phyloP scores from a whole-genome alignment of 2,797 vertebrate species.

The Myotis pilosus region DNA sequence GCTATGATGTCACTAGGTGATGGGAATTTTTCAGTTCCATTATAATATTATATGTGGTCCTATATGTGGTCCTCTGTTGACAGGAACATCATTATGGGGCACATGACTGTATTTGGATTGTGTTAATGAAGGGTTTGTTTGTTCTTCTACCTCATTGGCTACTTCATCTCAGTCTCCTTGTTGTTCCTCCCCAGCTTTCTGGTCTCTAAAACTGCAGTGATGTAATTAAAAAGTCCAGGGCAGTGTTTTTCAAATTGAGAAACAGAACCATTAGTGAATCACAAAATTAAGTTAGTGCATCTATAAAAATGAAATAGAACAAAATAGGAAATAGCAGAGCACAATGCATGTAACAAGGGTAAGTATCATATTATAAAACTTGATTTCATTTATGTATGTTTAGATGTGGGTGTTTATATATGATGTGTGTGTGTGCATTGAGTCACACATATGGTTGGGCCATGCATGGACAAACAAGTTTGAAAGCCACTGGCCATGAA shows the following conservation, averaged over 20 bases:
- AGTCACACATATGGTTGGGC: not conserved
- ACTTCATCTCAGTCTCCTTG: not conserved
- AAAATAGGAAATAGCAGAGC: not conserved
- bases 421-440: not conserved
- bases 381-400: not conserved
- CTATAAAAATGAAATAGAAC: not conserved
- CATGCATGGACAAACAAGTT: not conserved
- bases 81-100: not conserved
- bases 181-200: not conserved
- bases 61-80: not conserved
- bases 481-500: not conserved
- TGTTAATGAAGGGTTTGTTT: not conserved
- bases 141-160: not conserved
- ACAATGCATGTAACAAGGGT: not conserved
- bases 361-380: not conserved
- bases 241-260: conserved; percentile 33
- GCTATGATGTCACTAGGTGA: not conserved
- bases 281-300: not conserved
- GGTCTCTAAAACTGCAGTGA: not conserved
- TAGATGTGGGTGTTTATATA: not conserved
- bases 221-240: not conserved
- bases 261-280: not conserved
- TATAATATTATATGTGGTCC: not conserved
- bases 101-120: not conserved
- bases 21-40: not conserved